Evolutionary conservation across 2,113 vertebrate genomes (phyloP).

Genomic region (Notothenia rossii): DNA sequence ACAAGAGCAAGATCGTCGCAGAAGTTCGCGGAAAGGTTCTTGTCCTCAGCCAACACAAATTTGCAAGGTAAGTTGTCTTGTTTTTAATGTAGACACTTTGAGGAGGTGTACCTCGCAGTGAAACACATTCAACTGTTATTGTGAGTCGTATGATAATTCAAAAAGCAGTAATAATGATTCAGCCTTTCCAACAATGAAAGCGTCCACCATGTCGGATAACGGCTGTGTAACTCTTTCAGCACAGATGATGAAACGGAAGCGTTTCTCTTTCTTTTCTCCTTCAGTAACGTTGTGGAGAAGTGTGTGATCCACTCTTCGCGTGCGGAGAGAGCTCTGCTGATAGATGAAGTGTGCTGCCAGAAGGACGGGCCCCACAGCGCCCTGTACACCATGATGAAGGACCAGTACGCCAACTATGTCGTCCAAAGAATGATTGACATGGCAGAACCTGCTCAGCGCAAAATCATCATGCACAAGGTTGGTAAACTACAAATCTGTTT

Average conservation of each 20-base stretch:
- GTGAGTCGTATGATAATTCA: neutral
- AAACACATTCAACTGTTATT: neutral
- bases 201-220: neutral
- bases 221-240: neutral
- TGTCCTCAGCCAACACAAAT: slow-evolving; percentile 97
- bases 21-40: slow-evolving; percentile 97
- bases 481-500: neutral
- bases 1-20: slow-evolving; percentile 98
- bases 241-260: neutral
- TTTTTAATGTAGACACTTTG: neutral
- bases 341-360: slow-evolving; percentile 98
- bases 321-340: slow-evolving; percentile 94
- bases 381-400: slow-evolving; percentile 99
- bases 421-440: slow-evolving; percentile 99
- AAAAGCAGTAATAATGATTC: too few relatives aligned
- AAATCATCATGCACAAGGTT: slow-evolving; percentile 99
- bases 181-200: too few relatives aligned
- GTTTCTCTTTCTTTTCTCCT: slow-evolving; percentile 13
- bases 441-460: slow-evolving; percentile 96
- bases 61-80: slow-evolving; percentile 90
- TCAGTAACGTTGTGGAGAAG: slow-evolving; percentile 97
- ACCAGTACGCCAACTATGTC: slow-evolving; percentile 99
- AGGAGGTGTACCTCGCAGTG: neutral
- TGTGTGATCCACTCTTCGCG: slow-evolving; percentile 98
- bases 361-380: slow-evolving; percentile 98